Evolutionary conservation across 1,140 invertebrate species (phyloP).

Genomic region (Trichonephila clavata): DNA sequence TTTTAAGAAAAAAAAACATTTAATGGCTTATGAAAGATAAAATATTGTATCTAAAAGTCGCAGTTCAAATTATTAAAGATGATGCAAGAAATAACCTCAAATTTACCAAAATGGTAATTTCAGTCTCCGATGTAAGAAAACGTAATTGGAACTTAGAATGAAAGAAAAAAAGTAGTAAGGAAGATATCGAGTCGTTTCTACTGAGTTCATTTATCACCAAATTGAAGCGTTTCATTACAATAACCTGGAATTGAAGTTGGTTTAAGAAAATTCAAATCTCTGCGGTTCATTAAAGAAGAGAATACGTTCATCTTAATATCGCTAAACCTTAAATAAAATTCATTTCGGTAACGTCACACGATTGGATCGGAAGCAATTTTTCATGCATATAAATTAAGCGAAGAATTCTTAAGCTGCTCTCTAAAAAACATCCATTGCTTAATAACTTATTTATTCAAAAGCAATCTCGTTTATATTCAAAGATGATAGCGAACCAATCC

Average conservation of each 20-base stretch:
- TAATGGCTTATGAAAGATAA: not conserved
- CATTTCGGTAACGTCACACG: constrained; percentile 30
- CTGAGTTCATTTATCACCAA: constrained; percentile 52
- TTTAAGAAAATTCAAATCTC: not conserved
- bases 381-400: constrained; percentile 73
- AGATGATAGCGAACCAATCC: constrained; percentile 42
- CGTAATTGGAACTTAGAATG: not conserved
- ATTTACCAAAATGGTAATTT: constrained; percentile 39
- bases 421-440: constrained; percentile 29
- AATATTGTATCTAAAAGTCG: not conserved
- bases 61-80: not conserved
- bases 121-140: not conserved
- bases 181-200: not conserved
- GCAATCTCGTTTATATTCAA: constrained; percentile 50
- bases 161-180: not conserved
- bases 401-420: not conserved
- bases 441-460: constrained; percentile 75
- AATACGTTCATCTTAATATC: constrained; percentile 48
- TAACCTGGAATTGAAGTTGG: constrained; percentile 35
- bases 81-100: not conserved
- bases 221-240: constrained; percentile 68
- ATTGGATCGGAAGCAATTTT: constrained; percentile 50
- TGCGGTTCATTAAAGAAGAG: not conserved
- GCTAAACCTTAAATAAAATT: constrained; percentile 35
- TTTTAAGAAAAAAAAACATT: too few relatives aligned